Evolutionary conservation across 2,888 invertebrate genomes (phyloP), one percentile per base, ranked within the genome.

Genomic region (Tanytarsus gracilentus): DNA sequence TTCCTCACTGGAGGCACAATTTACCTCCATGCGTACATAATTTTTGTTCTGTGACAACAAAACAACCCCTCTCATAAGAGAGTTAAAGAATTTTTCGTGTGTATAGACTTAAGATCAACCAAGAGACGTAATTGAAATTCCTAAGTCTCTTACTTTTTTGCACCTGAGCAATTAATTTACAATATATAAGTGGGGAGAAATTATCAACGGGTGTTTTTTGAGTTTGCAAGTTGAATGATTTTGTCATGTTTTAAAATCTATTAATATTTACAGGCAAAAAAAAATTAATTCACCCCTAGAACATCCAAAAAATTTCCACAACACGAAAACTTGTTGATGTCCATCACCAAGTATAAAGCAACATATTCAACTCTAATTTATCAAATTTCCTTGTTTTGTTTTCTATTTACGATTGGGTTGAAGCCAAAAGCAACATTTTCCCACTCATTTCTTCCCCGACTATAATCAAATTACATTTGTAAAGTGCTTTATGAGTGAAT

Each of bases 141-240:
- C 14, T 25, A 25, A 49, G 49, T 26, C 49, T 26, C 11, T 16
- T 6, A 27, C 49, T 27, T 18, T 27, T 49, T 27, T 49, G 27
- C 49, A 49, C 49, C 49, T 49, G 49, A 49, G 27, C 49, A 49
- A 49, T 49, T 49, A 49, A 49, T 49, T 49, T 26, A 49, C 49
- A 27, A 49, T 49, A 18, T 49, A 49, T 49, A 26, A 26, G 25
- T n/a, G 21, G 3, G n/a, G n/a, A n/a, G n/a, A n/a, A n/a, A n/a
- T n/a, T n/a, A n/a, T n/a, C n/a, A n/a, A n/a, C n/a, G 14, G 3
- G 40, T 16, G 2, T 40, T 9, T 49, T n/a, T n/a, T n/a, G n/a
- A n/a, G n/a, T n/a, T n/a, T n/a, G n/a, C n/a, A n/a, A n/a, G n/a
- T n/a, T n/a, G n/a, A n/a, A n/a, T n/a, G n/a, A n/a, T n/a, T n/a